Evolutionary conservation across 2,888 invertebrate species (phyloP).

Genomic region (Hyalella azteca): DNA sequence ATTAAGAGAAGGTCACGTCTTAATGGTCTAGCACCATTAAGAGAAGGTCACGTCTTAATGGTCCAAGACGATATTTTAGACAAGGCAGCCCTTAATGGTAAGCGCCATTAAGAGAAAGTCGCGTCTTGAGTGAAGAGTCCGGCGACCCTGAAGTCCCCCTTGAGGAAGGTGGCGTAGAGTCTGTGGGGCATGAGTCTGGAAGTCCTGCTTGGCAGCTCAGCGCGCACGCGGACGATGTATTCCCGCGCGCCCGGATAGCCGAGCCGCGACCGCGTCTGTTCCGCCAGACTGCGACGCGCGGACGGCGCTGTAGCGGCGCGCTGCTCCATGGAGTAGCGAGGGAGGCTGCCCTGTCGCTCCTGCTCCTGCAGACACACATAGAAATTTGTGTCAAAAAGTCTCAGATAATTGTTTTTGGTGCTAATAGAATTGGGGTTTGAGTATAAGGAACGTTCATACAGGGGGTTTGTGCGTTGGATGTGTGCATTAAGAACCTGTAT

Average conservation of each 20-base stretch:
- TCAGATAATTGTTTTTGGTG: too few species aligned
- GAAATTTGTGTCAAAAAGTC: slow-evolving; percentile 1
- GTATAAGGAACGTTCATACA: too few species aligned
- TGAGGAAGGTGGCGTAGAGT: slow-evolving; percentile 73
- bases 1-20: too few species aligned
- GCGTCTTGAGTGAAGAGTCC: slow-evolving; percentile 71
- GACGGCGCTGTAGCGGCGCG: slow-evolving; percentile 43
- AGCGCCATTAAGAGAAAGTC: slow-evolving; percentile 44
- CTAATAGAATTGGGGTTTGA: too few species aligned
- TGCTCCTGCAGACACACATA: neutral
- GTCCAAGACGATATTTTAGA: too few species aligned
- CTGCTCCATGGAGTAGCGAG: slow-evolving; percentile 38
- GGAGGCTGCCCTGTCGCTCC: slow-evolving; percentile 8
- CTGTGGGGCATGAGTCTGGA: slow-evolving; percentile 72
- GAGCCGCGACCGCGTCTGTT: slow-evolving; percentile 62
- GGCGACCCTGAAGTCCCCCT: slow-evolving; percentile 74
- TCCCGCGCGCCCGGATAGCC: slow-evolving; percentile 65
- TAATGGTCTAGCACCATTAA: too few species aligned
- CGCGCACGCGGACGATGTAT: slow-evolving; percentile 71
- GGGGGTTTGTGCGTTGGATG: too few species aligned
- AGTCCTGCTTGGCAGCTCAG: slow-evolving; percentile 70
- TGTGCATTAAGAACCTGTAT: too few species aligned
- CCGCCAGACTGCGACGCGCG: slow-evolving; percentile 66
- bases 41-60: too few species aligned
- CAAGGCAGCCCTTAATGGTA: too few species aligned